Evolutionary conservation across 2,888 invertebrate species (phyloP).

Genomic region (Lochmaea capreae): DNA sequence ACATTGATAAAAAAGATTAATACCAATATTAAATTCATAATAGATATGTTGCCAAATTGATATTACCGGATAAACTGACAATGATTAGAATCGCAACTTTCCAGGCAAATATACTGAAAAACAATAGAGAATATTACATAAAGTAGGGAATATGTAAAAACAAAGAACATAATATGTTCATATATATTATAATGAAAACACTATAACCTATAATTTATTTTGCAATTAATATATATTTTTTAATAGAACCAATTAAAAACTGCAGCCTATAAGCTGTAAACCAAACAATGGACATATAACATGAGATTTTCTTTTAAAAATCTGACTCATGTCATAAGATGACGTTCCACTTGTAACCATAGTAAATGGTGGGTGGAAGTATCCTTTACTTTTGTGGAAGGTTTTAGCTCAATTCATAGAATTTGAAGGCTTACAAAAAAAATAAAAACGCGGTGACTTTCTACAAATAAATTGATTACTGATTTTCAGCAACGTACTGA

Average conservation of each 20-base stretch:
- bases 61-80: too few species aligned
- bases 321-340: slow-evolving; percentile 54
- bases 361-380: slow-evolving; percentile 57
- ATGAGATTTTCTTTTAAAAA: slow-evolving; percentile 34
- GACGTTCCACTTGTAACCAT: slow-evolving; percentile 50
- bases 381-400: slow-evolving; percentile 26
- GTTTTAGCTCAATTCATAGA: slow-evolving; percentile 8
- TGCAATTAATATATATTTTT: background rate
- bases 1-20: too few species aligned
- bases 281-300: slow-evolving; percentile 24
- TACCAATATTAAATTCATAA: too few species aligned
- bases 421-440: slow-evolving; percentile 26
- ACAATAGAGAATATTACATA: too few species aligned
- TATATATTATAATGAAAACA: too few species aligned
- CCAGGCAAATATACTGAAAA: too few species aligned
- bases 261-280: background rate
- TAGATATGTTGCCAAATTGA: too few species aligned
- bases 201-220: background rate
- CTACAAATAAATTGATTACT: background rate
- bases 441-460: slow-evolving; percentile 23
- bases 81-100: too few species aligned
- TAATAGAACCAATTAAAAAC: background rate
- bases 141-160: too few species aligned
- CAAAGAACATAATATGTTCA: too few species aligned
- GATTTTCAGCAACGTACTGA: slow-evolving; percentile 50